Percentiles rank a stretch among this genome's conserved stretches.
phyloP scores from a whole-genome alignment of 1,140 invertebrate genomes.

The Elymnias hypermnestra region DNA sequence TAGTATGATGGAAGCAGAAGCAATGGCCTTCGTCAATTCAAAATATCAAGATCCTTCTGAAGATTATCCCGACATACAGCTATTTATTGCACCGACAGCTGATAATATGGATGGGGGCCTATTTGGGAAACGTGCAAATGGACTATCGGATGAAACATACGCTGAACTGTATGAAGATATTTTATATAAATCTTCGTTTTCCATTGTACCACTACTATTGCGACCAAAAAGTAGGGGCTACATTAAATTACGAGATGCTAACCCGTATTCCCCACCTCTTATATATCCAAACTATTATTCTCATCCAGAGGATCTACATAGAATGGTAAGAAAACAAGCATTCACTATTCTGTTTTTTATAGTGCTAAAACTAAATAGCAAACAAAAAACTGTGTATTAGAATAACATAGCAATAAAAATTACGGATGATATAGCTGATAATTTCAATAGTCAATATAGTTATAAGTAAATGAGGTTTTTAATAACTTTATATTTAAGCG shows the following conservation, averaged over 20 bases:
- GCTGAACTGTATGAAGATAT: constrained; percentile 81
- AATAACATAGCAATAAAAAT: not conserved
- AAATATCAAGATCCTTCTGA: constrained; percentile 79
- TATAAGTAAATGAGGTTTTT: no score
- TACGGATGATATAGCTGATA: no score
- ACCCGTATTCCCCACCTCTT: constrained; percentile 83
- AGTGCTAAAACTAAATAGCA: not conserved
- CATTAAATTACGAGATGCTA: constrained; percentile 79
- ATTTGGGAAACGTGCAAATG: constrained; percentile 80
- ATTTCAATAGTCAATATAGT: no score
- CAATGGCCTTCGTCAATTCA: constrained; percentile 86
- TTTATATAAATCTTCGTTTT: constrained; percentile 81
- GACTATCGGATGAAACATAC: constrained; percentile 81
- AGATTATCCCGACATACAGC: constrained; percentile 87
- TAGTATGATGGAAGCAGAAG: constrained; percentile 82
- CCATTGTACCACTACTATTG: constrained; percentile 81
- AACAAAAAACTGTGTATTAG: not conserved
- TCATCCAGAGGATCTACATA: constrained; percentile 81
- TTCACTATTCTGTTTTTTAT: no score
- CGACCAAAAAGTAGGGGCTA: constrained; percentile 84
- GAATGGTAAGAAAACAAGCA: constrained; percentile 79
- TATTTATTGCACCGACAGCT: constrained; percentile 82
- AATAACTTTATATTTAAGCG: no score
- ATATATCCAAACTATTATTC: constrained; percentile 90
- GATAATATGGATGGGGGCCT: constrained; percentile 87